phyloP scores from a whole-genome alignment of 1,140 invertebrate genomes.

The Hylaeus volcanicus region DNA sequence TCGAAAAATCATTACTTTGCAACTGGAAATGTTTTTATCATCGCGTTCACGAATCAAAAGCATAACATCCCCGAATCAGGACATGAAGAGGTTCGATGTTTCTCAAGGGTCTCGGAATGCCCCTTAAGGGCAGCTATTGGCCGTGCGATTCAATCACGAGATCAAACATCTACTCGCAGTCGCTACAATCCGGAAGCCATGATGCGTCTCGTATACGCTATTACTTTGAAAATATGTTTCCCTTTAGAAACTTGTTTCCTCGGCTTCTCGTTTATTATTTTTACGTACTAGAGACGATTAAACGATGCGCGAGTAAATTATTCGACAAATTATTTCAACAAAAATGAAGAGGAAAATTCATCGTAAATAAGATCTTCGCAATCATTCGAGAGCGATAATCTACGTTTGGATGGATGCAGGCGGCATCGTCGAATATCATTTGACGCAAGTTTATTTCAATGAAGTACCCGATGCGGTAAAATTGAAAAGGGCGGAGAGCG shows the following conservation, averaged over 20 bases:
- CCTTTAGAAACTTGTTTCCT: no score
- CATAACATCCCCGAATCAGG: slow-evolving; percentile 28
- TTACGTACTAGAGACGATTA: no score
- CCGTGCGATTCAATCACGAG: slow-evolving; percentile 67
- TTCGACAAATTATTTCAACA: neutral
- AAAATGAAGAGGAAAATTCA: neutral
- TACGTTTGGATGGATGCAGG: neutral
- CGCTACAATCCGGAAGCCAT: slow-evolving; percentile 25
- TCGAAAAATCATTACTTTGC: no score
- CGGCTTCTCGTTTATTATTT: no score
- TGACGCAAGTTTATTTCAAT: slow-evolving; percentile 54
- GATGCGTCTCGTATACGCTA: slow-evolving; percentile 11
- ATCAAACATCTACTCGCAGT: slow-evolving; percentile 61
- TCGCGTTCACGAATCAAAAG: neutral
- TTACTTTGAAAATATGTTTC: slow-evolving; percentile 47
- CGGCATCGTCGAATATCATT: slow-evolving; percentile 26
- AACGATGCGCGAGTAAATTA: no score
- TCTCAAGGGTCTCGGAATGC: slow-evolving; percentile 58
- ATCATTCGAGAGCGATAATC: slow-evolving; percentile 31
- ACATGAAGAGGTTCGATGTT: slow-evolving; percentile 64
- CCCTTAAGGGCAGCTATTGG: slow-evolving; percentile 68
- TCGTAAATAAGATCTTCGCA: neutral
- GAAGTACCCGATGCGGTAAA: slow-evolving; percentile 39
- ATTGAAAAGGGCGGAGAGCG: slow-evolving; percentile 51
- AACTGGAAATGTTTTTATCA: slow-evolving; percentile 11